Percentiles rank a stretch among this genome's conserved stretches.
These are phyloP conservation scores for Lucilia sericata DNA, from an alignment of 1,140 invertebrate genomes.

Conservation along the genomic window DNA sequence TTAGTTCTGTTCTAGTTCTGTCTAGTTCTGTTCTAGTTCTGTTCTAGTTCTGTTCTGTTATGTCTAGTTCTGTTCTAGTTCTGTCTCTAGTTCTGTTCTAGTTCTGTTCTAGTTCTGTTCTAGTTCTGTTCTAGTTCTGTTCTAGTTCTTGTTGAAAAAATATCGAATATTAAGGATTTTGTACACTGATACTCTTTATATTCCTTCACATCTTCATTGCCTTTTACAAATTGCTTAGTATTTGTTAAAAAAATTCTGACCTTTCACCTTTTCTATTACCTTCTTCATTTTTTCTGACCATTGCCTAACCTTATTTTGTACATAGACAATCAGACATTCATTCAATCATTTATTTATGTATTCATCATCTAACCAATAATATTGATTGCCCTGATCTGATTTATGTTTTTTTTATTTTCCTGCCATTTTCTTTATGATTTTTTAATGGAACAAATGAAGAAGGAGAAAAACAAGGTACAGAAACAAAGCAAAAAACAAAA, in stretches of 20 bases:
- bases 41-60: no score
- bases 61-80: no score
- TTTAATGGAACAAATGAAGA: no score
- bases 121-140: no score
- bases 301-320: neutral
- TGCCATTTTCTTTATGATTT: neutral
- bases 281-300: neutral
- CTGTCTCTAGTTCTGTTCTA: no score
- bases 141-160: no score
- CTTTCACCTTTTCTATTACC: neutral
- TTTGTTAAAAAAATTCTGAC: neutral
- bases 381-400: constrained; percentile 16
- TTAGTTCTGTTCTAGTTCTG: no score
- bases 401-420: constrained; percentile 18
- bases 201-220: neutral
- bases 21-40: no score
- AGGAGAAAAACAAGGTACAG: neutral
- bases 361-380: neutral
- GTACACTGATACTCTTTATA: no score
- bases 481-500: neutral
- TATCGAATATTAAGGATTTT: no score
- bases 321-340: neutral
- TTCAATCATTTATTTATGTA: neutral
- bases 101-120: no score
- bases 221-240: neutral